Percentiles rank a stretch among this genome's conserved stretches.
Evolutionary conservation across 2,113 vertebrate genomes (phyloP).

Genomic region (Scartelaos histophorus): DNA sequence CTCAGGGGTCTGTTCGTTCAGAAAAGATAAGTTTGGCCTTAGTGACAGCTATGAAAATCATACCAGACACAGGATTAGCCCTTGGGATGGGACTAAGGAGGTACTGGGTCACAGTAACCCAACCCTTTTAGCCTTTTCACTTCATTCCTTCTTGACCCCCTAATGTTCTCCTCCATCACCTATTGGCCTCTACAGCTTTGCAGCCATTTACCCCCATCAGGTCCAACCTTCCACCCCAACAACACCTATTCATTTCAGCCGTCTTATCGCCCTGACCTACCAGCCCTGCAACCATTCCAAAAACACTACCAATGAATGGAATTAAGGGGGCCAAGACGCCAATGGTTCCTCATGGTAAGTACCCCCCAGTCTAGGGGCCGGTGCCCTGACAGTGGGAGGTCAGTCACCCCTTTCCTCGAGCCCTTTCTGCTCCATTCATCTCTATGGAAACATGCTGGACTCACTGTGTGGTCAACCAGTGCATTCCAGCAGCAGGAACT

Average conservation of each 20-base stretch:
- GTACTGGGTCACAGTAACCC: constrained; percentile 45
- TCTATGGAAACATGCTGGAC: constrained; percentile 46
- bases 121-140: constrained; percentile 29
- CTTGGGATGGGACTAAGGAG: constrained; percentile 26
- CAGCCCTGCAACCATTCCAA: constrained; percentile 53
- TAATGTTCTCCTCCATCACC: constrained; percentile 53
- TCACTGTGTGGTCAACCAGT: constrained; percentile 64
- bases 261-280: constrained; percentile 59
- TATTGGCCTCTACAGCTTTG: constrained; percentile 42
- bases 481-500: constrained; percentile 45
- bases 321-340: constrained; percentile 50
- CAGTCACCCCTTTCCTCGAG: constrained; percentile 32
- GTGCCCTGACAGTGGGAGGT: constrained; percentile 50
- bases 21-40: constrained; percentile 60
- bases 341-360: constrained; percentile 46
- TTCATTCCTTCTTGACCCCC: constrained; percentile 59
- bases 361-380: constrained; percentile 50
- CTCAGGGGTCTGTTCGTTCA: constrained; percentile 55
- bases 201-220: constrained; percentile 66
- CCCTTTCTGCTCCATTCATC: constrained; percentile 20
- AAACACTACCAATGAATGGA: constrained; percentile 57
- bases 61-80: constrained; percentile 62
- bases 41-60: constrained; percentile 55
- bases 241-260: constrained; percentile 54
- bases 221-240: constrained; percentile 50